Conservation (phyloP, 92 coral and sea anemone species). For the Phenganax subtilis region DNA sequence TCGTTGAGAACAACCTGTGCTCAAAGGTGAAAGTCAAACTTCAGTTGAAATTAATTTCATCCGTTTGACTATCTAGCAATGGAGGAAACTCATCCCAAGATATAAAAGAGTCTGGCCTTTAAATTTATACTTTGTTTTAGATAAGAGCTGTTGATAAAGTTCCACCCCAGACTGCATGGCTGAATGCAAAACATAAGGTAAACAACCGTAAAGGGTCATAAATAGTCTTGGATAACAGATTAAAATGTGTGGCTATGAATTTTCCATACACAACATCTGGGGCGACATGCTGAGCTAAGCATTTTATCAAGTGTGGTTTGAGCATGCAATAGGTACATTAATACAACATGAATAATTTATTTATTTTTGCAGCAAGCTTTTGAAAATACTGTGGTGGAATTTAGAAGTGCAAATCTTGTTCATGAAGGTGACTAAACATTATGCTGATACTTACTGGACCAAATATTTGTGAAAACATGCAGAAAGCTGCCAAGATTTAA, state of each 20-base stretch:
- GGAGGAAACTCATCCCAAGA: no score
- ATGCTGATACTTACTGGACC: no score
- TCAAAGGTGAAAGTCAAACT: conserved; percentile 55
- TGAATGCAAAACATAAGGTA: conserved; percentile 76
- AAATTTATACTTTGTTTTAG: conserved; percentile 37
- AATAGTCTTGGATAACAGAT: no score
- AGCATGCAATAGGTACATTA: no score
- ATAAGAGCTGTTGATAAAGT: conserved; percentile 94
- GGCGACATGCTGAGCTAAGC: neutral
- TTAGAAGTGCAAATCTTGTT: conserved; percentile 84
- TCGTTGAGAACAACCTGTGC: conserved; percentile 79
- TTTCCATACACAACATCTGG: neutral
- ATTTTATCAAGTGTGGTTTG: neutral
- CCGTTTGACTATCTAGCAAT: no score
- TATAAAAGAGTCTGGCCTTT: neutral
- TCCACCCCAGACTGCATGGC: conserved; percentile 96
- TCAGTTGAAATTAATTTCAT: no score
- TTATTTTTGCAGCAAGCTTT: conserved; percentile 69
- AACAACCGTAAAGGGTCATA: no score
- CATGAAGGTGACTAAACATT: conserved; percentile 58
- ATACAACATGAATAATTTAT: neutral
- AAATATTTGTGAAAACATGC: no score
- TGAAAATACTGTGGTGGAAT: conserved; percentile 71
- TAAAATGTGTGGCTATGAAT: no score
- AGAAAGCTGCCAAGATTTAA: no score